Evolutionary conservation across 1,140 invertebrate genomes (phyloP), one percentile per base, ranked within the genome.

Genomic region (Plutomurus gul): DNA sequence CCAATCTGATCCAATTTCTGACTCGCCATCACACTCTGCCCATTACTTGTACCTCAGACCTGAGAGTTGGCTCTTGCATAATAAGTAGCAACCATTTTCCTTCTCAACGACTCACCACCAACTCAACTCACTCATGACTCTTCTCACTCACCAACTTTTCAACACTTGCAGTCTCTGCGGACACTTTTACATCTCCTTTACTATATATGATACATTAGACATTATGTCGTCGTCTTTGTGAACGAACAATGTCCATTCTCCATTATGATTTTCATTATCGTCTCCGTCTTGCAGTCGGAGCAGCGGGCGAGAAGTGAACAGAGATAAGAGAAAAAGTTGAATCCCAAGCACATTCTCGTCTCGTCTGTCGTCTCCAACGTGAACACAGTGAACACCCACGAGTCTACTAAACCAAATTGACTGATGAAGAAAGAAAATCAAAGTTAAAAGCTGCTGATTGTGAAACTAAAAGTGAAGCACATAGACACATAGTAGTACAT

Each of bases 31-130:
- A 77, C 22, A 49, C 37, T 70, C 20, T 27, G 65, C 36, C 49
- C 40, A 43, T 75, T 51, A 40, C 30, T 40, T 37, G 11, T 70
- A 39, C 25, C 11, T 22, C 20, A 40, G 25, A 71, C 13, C 70
- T 51, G 27, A 47, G 37, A 33, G 33, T 49, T 20, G 47, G 47
- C 20, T 56, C 46, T 79, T 51, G 78, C 78, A 79, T 79, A 72
- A 79, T 72, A 79, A 79, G 71, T 40, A 65, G 78, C 78, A 79
- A 79, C 75, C 78, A 80, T 51, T 47, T 43, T 47, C 30, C 37
- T 72, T 78, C 51, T 70, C 47, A 51, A 33, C 30, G 18, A 18
- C 70, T 40, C 16, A 40, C 40, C n/a, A 27, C 37, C 37, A 72
- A 20, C 18, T 43, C 18, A 13, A 27, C 70, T 16, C 22, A 40